phyloP scores from a whole-genome alignment of 2,113 vertebrate species.

The Phrynosoma platyrhinos region DNA sequence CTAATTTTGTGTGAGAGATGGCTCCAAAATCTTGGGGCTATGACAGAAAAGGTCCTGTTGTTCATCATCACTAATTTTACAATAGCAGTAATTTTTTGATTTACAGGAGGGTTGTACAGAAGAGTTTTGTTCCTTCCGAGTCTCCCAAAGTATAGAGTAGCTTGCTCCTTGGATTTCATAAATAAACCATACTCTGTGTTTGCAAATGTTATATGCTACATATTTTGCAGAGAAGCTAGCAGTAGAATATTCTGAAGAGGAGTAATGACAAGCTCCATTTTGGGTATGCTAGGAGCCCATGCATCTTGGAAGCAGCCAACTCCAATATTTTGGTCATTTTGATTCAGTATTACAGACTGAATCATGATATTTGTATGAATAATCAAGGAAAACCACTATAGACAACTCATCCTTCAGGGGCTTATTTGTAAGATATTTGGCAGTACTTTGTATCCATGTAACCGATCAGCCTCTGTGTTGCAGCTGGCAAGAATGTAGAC shows the following conservation, averaged over 20 bases:
- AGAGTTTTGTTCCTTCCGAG: too few relatives aligned
- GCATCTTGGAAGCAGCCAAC: background rate
- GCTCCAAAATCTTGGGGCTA: background rate
- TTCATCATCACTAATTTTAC: background rate
- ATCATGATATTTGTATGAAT: background rate
- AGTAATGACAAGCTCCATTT: background rate
- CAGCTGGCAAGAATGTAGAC: background rate
- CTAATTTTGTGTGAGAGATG: background rate
- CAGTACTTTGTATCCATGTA: background rate
- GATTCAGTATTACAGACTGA: background rate
- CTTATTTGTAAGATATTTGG: background rate
- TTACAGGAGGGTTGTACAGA: too few relatives aligned
- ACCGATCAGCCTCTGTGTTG: background rate
- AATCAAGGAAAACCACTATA: background rate
- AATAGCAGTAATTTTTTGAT: background rate
- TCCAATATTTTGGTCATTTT: background rate
- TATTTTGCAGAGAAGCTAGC: background rate
- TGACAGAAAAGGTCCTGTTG: background rate
- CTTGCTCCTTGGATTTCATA: background rate
- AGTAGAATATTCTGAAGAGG: background rate
- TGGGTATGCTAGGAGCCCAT: background rate
- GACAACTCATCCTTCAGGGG: background rate
- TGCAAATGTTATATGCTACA: too few relatives aligned
- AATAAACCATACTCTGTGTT: background rate
- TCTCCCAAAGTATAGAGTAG: too few relatives aligned